Base-by-base conservation (phyloP, 2,113 vertebrate species). In the Lutjanus erythropterus region DNA sequence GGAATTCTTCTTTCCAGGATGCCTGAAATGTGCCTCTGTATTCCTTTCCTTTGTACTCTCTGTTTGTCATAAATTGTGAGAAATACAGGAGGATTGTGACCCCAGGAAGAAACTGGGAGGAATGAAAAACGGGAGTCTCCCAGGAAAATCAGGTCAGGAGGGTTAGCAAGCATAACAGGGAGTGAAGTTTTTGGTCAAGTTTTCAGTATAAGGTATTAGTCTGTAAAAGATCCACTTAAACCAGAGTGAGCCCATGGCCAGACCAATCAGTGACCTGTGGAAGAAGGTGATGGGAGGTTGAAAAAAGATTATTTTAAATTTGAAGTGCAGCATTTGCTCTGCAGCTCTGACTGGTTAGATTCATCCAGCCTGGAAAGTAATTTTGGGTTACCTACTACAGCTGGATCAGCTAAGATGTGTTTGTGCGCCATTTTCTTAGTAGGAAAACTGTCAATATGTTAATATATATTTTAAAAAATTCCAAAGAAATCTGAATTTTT, bases 231-330 rank as follows among this genome's bases (percentile, higher is more conserved):
- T 50, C 39, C 27, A 50, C 42, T 64, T 75, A 75, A 66, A 81
- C 39, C 73, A 29, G 29, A 64, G 7, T 41, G 42, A 73, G 50
- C 75, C 29, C 25, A 49, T 14, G 47, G 66, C n/a, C 12, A 58
- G n/a, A 66, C 44, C 52, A 65, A 72, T 75, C 70, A 46, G 53
- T 62, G 35, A 79, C 52, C 75, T 14, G 47, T 39, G n/a, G 53
- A 59, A 72, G 33, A 59, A 62, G 75, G 72, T 56, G 70, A 52
- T 29, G 49, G 23, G 50, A 50, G 53, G 21, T 61, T 6, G 41
- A 49, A 44, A 50, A 60, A 44, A 19, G 18, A 64, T 47, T 15
- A 42, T 78, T 77, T 74, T 49, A 11, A 71, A 80, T 64, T 29
- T 37, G 14, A 47, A 35, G 56, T 9, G 27, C 12, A 64, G 56